Evolutionary conservation across 2,888 invertebrate species (phyloP).

Genomic region (Clunio marinus): DNA sequence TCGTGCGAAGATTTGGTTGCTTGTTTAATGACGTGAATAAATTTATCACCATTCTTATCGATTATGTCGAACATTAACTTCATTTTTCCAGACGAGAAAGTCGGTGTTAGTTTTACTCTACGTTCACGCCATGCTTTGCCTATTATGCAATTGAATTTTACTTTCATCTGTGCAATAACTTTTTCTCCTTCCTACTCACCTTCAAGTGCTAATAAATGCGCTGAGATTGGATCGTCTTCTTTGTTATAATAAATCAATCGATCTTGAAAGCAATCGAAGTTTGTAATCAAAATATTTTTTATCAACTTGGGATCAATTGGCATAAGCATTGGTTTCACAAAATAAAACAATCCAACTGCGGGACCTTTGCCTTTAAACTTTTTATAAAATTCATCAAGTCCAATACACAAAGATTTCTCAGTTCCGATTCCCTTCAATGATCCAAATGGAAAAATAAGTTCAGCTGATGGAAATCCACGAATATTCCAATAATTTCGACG

Average conservation of each 20-base stretch:
- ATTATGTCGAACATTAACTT: conserved; percentile 13
- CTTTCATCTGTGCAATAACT: background rate
- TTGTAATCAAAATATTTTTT: conserved; percentile 46
- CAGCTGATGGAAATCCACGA: background rate
- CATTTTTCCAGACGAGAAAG: conserved; percentile 15
- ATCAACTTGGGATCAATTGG: conserved; percentile 46
- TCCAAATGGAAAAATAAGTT: conserved; percentile 11
- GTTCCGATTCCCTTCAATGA: background rate
- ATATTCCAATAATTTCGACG: conserved; percentile 4
- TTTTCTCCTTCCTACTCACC: conserved; percentile 42
- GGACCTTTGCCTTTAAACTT: background rate
- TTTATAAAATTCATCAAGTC: background rate
- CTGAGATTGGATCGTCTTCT: conserved; percentile 13
- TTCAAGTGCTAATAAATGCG: conserved; percentile 42
- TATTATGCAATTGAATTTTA: too few species aligned
- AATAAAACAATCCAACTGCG: conserved; percentile 6
- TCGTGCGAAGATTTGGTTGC: background rate
- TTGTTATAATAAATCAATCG: conserved; percentile 2
- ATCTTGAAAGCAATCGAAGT: conserved; percentile 44
- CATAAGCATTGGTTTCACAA: conserved; percentile 39
- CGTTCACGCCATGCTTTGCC: conserved; percentile 11
- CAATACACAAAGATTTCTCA: background rate
- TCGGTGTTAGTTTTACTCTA: background rate
- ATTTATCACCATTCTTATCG: background rate
- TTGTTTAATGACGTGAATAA: background rate